Evolutionary conservation across 2,797 vertebrate species (phyloP), one percentile per base, ranked within the genome.

Genomic region (Microctenopoma lineatum): DNA sequence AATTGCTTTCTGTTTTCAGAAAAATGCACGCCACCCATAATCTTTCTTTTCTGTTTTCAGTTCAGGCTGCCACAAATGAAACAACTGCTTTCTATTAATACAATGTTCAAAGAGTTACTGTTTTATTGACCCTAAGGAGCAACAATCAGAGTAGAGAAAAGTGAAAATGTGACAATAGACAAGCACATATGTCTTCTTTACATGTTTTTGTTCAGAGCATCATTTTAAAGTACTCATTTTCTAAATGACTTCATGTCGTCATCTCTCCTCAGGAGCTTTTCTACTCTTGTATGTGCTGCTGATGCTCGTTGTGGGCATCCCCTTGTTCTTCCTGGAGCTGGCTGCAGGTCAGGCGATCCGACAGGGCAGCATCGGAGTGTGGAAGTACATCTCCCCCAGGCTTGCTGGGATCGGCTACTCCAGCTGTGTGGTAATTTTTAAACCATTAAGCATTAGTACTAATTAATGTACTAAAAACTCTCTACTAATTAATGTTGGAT

Each of bases 281-380:
- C 85, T 97, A 56, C 84, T 96, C 21, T 87, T 96, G 11, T 97
- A 96, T 12, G 69, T 95, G 45, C 5, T 96, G 72, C 80, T 96
- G 51, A 93, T 97, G 84, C 53, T 92, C 32, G 2, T 95, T 6
- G 84, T 96, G 0, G 96, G 95, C 1, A 92, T 96, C 39, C 96
- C 96, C 0, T 63, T 96, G 55, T 95, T 97, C 71, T 95, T 96
- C 80, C 76, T 97, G 93, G 96, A 97, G 89, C 86, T 97, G 88
- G 95, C 95, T 0, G 93, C 94, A 0, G 95, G 96, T 12, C 96
- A 96, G 84, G 94, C 92, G 60, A 94, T 96, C 73, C 87, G 94
- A 1, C 95, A 96, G 86, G 95, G 95, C 69, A 96, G 95, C 91
- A 96, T 96, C 1, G 95, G 95, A 0, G 95, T 96, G 41, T 97